Evolutionary conservation across 2,888 invertebrate species (phyloP).

Genomic region (Drosophila seclusa): DNA sequence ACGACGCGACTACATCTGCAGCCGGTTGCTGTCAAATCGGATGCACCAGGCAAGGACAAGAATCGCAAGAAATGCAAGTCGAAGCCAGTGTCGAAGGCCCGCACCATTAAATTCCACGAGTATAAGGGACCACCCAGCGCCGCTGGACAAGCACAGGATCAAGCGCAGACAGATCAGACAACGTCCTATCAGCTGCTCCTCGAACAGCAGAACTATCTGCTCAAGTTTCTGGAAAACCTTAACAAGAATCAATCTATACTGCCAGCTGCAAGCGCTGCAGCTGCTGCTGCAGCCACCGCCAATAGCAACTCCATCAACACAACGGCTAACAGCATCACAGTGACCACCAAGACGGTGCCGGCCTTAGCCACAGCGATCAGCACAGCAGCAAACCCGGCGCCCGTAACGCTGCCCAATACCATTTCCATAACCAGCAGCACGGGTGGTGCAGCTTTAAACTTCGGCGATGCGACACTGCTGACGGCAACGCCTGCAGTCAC

Average conservation of each 20-base stretch:
- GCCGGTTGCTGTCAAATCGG: constrained; percentile 85
- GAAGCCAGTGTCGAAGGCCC: constrained; percentile 91
- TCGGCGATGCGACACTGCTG: constrained; percentile 51
- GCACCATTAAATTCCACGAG: constrained; percentile 98
- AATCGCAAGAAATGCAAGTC: constrained; percentile 93
- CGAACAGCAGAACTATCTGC: constrained; percentile 95
- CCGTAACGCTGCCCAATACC: constrained; percentile 56
- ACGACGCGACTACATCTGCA: constrained; percentile 85
- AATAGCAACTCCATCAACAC: constrained; percentile 67
- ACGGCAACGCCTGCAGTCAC: constrained; percentile 23
- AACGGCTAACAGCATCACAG: constrained; percentile 58
- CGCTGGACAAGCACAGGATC: constrained; percentile 89
- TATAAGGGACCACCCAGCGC: constrained; percentile 95
- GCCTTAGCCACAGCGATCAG: constrained; percentile 50
- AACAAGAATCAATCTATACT: constrained; percentile 93
- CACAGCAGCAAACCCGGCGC: constrained; percentile 34
- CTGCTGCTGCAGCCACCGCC: constrained; percentile 34
- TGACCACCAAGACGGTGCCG: constrained; percentile 71
- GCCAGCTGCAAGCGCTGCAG: constrained; percentile 84
- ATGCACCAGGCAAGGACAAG: constrained; percentile 90
- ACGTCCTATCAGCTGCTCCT: constrained; percentile 96
- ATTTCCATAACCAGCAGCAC: constrained; percentile 73
- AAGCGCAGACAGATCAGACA: constrained; percentile 87
- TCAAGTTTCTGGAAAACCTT: constrained; percentile 93
- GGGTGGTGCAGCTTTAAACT: constrained; percentile 43